Conservation (phyloP, 2,113 vertebrate genomes). For the Nesogale talazaci region DNA sequence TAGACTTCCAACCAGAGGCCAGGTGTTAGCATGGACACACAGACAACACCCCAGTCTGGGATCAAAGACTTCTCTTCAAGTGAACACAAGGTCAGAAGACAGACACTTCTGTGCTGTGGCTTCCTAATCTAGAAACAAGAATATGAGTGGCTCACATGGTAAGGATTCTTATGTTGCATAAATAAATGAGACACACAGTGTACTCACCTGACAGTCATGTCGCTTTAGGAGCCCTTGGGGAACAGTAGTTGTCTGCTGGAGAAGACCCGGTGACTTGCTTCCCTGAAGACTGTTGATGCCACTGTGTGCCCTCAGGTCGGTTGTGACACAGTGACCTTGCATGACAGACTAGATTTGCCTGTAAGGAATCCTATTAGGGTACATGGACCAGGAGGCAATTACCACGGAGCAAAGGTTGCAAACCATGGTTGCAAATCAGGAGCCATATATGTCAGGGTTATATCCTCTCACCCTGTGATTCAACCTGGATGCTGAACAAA, state of each 20-base stretch:
- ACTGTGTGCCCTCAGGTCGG: neutral
- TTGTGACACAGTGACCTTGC: neutral
- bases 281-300: neutral
- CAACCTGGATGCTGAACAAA: too few relatives aligned
- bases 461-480: too few relatives aligned
- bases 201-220: neutral
- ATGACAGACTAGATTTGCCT: neutral
- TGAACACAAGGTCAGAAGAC: neutral
- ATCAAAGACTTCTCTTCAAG: neutral
- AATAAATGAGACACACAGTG: neutral
- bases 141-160: neutral
- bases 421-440: too few relatives aligned
- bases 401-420: too few relatives aligned
- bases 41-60: too few relatives aligned
- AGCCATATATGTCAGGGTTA: too few relatives aligned
- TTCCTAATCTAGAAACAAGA: constrained; percentile 27
- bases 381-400: too few relatives aligned
- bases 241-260: neutral
- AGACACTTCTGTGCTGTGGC: neutral
- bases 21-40: neutral
- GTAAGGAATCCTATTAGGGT: neutral
- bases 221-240: neutral
- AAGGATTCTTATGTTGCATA: neutral
- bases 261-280: neutral
- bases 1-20: neutral